Percentiles rank a stretch among this genome's conserved stretches.
Evolutionary conservation across 2,113 vertebrate genomes (phyloP).

Genomic region (Diphyllodes magnificus): DNA sequence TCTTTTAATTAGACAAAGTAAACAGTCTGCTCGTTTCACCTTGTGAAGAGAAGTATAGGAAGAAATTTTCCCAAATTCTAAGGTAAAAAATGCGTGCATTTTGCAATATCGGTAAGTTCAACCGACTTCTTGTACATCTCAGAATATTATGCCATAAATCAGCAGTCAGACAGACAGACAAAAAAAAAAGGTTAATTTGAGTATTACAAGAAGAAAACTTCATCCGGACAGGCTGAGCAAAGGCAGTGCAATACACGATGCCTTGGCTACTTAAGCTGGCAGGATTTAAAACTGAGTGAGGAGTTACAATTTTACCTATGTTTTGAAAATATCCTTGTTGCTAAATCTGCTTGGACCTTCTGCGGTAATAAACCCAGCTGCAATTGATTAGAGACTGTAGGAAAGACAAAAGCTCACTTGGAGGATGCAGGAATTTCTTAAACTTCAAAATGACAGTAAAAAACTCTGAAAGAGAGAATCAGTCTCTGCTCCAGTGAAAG

Average conservation of each 20-base stretch:
- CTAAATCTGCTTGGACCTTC: slow-evolving; percentile 33
- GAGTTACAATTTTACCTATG: slow-evolving; percentile 21
- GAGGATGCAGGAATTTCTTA: background rate
- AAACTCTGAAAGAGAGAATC: background rate
- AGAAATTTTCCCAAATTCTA: background rate
- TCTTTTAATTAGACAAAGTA: slow-evolving; percentile 48
- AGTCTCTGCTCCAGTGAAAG: background rate
- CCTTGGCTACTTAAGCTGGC: background rate
- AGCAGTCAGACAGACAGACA: background rate
- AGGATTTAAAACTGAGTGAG: background rate
- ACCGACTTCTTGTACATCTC: background rate
- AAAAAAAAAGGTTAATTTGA: background rate
- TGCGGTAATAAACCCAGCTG: background rate
- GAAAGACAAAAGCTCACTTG: background rate
- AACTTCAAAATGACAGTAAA: background rate
- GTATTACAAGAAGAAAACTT: background rate
- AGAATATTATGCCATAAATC: background rate
- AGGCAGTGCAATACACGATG: fast-evolving
- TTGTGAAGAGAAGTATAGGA: background rate
- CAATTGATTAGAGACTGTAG: background rate
- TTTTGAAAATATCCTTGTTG: slow-evolving; percentile 37
- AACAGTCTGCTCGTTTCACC: background rate
- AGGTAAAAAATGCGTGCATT: background rate
- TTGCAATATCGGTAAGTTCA: background rate
- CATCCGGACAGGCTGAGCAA: background rate